Conservation (phyloP, 2,797 vertebrate species). For the Poliocrania exsul region DNA sequence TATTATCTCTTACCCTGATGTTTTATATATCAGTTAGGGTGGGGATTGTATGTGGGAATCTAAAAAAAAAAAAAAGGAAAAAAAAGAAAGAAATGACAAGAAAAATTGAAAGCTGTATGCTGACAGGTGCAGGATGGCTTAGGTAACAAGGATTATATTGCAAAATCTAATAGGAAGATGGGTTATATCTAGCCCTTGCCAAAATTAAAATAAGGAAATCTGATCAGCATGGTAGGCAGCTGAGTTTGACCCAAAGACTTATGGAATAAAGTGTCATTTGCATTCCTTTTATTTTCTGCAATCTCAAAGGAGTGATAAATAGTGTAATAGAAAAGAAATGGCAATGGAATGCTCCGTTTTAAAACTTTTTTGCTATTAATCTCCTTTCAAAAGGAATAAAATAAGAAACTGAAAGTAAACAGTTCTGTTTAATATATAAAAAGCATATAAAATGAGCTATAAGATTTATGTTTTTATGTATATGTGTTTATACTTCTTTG, state of each 20-base stretch:
- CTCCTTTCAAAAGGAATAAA: conserved; percentile 36
- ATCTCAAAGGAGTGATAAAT: conserved; percentile 14
- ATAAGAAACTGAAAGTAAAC: neutral
- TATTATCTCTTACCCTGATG: conserved; percentile 48
- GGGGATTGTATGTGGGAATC: neutral
- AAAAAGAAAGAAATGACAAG: neutral
- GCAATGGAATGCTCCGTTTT: conserved; percentile 16
- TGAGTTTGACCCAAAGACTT: conserved; percentile 11
- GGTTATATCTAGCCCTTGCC: neutral
- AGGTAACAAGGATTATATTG: conserved; percentile 52
- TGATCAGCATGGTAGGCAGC: neutral
- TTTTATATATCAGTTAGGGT: conserved; percentile 46
- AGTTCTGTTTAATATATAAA: conserved; percentile 8
- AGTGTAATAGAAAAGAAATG: neutral
- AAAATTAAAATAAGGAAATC: conserved; percentile 39
- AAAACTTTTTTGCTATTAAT: conserved; percentile 23
- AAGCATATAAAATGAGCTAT: neutral
- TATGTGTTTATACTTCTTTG: neutral
- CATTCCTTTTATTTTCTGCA: conserved; percentile 19
- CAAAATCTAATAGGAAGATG: conserved; percentile 39
- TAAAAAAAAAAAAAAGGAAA: neutral
- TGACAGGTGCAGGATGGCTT: conserved; percentile 50
- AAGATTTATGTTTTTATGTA: conserved; percentile 9
- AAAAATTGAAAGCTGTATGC: neutral
- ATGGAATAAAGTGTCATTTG: neutral